Conservation (phyloP, 2,888 invertebrate species). For the Helleia helle region DNA sequence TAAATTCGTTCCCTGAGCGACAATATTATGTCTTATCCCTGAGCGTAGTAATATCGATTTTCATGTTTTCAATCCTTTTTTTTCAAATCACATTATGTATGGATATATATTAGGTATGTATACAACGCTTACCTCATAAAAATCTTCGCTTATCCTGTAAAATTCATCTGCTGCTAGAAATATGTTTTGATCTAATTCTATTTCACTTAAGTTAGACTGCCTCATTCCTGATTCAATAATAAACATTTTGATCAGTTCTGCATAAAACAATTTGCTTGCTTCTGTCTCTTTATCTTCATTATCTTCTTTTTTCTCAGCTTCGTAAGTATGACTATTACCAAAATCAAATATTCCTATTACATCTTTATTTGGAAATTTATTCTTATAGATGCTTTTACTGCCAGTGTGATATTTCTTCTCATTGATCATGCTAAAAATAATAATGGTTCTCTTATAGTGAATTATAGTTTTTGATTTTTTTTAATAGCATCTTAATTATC, state of each 20-base stretch:
- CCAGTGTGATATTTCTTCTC: constrained; percentile 37
- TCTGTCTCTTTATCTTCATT: constrained; percentile 30
- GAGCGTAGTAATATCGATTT: no score
- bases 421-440: constrained; percentile 33
- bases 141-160: constrained; percentile 62
- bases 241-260: constrained; percentile 57
- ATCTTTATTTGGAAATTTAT: constrained; percentile 8
- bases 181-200: constrained; percentile 53
- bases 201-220: constrained; percentile 37
- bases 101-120: no score
- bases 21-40: no score
- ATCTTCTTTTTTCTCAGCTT: constrained; percentile 29
- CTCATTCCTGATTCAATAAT: constrained; percentile 43
- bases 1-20: no score
- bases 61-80: neutral
- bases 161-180: constrained; percentile 57
- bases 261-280: constrained; percentile 46
- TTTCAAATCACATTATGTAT: neutral
- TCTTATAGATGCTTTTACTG: constrained; percentile 20
- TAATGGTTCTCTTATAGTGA: no score
- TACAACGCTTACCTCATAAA: constrained; percentile 69
- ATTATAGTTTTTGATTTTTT: no score
- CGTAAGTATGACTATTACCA: neutral
- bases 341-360: constrained; percentile 9
- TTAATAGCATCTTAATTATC: no score